Evolutionary conservation across 2,797 vertebrate genomes (phyloP).

Genomic region (Martes flavigula): DNA sequence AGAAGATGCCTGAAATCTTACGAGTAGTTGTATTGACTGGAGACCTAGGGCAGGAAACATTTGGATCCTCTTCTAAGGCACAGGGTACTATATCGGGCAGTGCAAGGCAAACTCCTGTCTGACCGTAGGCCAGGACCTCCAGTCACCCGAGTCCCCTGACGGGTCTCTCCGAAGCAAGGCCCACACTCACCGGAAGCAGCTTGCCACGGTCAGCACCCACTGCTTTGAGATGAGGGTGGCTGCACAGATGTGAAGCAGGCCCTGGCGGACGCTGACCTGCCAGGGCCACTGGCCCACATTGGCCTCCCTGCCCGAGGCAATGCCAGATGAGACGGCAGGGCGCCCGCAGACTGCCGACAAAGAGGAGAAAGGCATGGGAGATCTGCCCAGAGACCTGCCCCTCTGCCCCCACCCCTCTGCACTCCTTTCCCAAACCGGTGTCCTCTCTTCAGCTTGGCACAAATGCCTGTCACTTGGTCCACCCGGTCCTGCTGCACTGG

Average conservation of each 20-base stretch:
- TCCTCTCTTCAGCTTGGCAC: neutral
- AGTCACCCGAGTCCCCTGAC: neutral
- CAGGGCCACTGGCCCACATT: neutral
- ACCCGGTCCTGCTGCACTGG: neutral
- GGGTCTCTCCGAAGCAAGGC: neutral
- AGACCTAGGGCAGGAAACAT: neutral
- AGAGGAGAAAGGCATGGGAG: neutral
- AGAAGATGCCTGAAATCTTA: neutral
- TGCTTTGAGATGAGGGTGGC: neutral
- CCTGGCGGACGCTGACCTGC: neutral
- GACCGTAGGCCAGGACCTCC: neutral
- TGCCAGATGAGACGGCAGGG: neutral
- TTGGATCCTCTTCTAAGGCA: neutral
- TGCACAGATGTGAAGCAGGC: neutral
- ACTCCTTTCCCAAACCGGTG: neutral
- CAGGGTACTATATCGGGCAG: fast-evolving
- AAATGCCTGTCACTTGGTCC: neutral
- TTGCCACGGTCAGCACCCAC: neutral
- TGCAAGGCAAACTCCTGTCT: neutral
- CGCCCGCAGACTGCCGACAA: neutral
- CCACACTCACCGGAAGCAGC: neutral
- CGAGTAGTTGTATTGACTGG: neutral
- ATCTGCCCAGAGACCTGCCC: neutral
- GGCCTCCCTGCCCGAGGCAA: neutral
- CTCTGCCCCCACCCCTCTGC: neutral